Conservation (phyloP, 2,797 vertebrate genomes). For the Poliocrania exsul region DNA sequence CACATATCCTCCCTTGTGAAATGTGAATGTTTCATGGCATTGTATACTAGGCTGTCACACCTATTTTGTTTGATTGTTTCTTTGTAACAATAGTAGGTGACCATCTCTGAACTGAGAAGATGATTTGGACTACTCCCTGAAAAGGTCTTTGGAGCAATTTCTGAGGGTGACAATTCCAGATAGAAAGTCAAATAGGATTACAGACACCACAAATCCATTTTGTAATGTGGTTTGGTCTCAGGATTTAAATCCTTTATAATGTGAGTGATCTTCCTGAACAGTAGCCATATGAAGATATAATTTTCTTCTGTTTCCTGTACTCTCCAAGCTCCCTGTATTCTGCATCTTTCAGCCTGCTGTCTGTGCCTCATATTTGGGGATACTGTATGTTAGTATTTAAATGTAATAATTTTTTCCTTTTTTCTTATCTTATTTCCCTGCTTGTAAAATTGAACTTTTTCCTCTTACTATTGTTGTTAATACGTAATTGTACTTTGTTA, state of each 20-base stretch:
- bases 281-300: neutral
- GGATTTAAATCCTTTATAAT: neutral
- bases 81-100: neutral
- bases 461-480: neutral
- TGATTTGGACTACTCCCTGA: neutral
- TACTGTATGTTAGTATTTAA: accelerated
- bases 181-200: neutral
- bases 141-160: neutral
- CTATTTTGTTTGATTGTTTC: neutral
- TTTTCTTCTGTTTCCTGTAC: neutral
- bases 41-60: neutral
- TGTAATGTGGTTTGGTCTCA: neutral
- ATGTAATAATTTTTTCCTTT: neutral
- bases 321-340: neutral
- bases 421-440: neutral
- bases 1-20: neutral
- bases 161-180: neutral
- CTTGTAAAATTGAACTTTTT: neutral
- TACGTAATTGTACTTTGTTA: neutral
- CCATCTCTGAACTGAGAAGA: neutral
- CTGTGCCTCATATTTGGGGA: neutral
- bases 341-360: neutral
- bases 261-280: neutral
- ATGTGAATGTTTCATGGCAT: neutral
- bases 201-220: neutral